Percentiles rank a stretch among this genome's conserved stretches.
phyloP scores from a whole-genome alignment of 2,113 vertebrate genomes.

The Tenrec ecaudatus region DNA sequence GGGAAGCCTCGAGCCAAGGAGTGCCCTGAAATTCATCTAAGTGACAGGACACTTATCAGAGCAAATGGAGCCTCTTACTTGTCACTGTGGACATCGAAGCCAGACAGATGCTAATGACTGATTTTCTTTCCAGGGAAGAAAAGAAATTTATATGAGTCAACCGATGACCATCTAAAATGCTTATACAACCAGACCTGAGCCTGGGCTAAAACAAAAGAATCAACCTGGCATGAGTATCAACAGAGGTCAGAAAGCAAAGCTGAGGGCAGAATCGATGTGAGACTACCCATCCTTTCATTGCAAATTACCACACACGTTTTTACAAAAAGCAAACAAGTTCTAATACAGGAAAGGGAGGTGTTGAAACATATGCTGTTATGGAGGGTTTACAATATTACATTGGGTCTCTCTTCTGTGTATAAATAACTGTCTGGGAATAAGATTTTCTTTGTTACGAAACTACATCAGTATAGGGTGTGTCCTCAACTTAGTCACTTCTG shows the following conservation, averaged over 20 bases:
- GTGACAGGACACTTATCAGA: conserved; percentile 42
- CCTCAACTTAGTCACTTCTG: neutral
- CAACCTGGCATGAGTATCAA: neutral
- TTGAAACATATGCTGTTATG: neutral
- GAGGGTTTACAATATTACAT: neutral
- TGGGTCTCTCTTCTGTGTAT: neutral
- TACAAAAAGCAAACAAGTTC: neutral
- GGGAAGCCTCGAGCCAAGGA: conserved; percentile 53
- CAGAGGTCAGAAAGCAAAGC: neutral
- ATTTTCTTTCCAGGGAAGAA: neutral
- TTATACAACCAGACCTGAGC: neutral
- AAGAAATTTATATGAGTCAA: neutral
- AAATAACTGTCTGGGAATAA: neutral
- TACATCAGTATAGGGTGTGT: neutral
- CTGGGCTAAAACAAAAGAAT: neutral
- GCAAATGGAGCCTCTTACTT: neutral
- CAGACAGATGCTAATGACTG: neutral
- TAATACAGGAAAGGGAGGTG: neutral
- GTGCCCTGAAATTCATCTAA: conserved; percentile 67
- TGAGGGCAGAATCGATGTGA: neutral
- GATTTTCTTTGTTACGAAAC: neutral
- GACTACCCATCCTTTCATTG: neutral
- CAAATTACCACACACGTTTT: neutral
- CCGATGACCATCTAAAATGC: neutral
- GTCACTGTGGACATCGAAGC: neutral